These are phyloP conservation scores for Philaethria dido DNA, from an alignment of 2,888 invertebrate genomes.

Conservation along the genomic window DNA sequence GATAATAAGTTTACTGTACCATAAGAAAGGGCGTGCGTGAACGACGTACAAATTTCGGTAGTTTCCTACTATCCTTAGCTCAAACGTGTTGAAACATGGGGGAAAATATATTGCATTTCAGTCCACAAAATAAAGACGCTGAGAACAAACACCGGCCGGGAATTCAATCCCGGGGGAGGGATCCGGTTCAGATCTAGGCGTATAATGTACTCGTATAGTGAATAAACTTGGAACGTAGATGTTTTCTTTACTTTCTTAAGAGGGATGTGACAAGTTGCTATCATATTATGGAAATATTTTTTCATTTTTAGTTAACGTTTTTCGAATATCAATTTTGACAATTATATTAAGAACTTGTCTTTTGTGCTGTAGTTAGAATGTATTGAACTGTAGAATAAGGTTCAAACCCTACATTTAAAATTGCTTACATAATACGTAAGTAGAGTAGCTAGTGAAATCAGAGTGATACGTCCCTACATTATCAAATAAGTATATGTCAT, in stretches of 20 bases:
- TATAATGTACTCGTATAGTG: constrained; percentile 29
- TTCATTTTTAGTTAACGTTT: background rate
- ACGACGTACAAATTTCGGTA: constrained; percentile 19
- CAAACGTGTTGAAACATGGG: constrained; percentile 30
- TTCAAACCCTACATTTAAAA: background rate
- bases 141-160: constrained; percentile 46
- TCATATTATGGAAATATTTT: constrained; percentile 32
- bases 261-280: constrained; percentile 28
- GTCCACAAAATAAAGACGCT: constrained; percentile 46
- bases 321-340: background rate
- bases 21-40: constrained; percentile 6
- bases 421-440: no score
- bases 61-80: constrained; percentile 23
- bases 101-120: constrained; percentile 43
- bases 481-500: no score
- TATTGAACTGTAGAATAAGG: background rate
- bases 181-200: constrained; percentile 46
- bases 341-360: background rate
- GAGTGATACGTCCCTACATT: no score
- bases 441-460: no score
- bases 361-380: background rate
- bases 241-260: constrained; percentile 10
- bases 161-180: constrained; percentile 54
- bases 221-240: constrained; percentile 45
- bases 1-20: constrained; percentile 10